A percentile compares a stretch with the other conserved stretches of the same genome.
Evolutionary conservation across 2,888 invertebrate genomes (phyloP).

Genomic region (Phasia obesa): DNA sequence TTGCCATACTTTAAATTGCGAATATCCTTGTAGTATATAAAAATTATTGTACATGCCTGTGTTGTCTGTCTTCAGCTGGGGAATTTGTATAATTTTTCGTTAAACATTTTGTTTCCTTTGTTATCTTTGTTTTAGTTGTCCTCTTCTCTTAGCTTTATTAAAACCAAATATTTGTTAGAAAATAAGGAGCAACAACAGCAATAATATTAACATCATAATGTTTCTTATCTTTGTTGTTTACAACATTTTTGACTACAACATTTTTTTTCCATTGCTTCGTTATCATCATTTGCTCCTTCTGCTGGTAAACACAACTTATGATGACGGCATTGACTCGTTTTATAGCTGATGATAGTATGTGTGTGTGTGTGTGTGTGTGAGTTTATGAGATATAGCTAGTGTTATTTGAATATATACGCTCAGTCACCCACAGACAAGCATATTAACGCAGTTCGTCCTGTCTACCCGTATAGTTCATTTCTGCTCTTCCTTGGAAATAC

Average conservation of each 20-base stretch:
- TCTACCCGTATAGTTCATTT: background rate
- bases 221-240: conserved; percentile 53
- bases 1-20: no score
- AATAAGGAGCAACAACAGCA: conserved; percentile 26
- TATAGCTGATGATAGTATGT: background rate
- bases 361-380: background rate
- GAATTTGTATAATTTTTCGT: conserved; percentile 49
- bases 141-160: conserved; percentile 27
- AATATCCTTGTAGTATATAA: no score
- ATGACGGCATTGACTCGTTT: conserved; percentile 24
- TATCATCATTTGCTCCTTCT: background rate
- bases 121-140: background rate
- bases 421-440: conserved; percentile 41
- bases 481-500: background rate
- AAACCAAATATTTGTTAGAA: conserved; percentile 55
- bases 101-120: conserved; percentile 8
- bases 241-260: conserved; percentile 17
- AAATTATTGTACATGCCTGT: background rate
- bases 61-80: conserved; percentile 23
- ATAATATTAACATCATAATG: conserved; percentile 38
- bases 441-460: conserved; percentile 33
- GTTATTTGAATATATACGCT: conserved; percentile 44
- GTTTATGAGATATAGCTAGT: background rate
- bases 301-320: background rate
- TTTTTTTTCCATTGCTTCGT: background rate